A percentile compares a stretch with the other conserved stretches of the same genome.
These are phyloP conservation scores for Orchesella cincta DNA, from an alignment of 1,140 invertebrate genomes.

Conservation along the genomic window DNA sequence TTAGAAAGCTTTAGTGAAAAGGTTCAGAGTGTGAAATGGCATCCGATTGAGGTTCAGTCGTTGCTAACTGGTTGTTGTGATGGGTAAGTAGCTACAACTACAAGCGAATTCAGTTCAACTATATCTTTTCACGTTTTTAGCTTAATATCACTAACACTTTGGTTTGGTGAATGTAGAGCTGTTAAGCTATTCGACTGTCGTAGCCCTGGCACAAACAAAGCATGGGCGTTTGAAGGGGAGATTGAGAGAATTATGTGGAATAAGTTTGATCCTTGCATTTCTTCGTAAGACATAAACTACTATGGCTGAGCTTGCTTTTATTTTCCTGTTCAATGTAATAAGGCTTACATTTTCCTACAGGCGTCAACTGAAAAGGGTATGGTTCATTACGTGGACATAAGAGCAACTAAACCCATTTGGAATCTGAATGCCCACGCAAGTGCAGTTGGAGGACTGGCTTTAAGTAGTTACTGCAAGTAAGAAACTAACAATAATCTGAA, in stretches of 20 bases:
- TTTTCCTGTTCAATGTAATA: too few species aligned
- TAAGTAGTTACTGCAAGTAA: conserved; percentile 38
- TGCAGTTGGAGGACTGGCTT: conserved; percentile 69
- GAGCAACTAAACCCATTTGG: conserved; percentile 72
- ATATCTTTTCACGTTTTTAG: too few species aligned
- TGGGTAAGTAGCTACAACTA: conserved; percentile 59
- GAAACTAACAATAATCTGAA: too few species aligned
- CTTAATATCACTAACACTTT: too few species aligned
- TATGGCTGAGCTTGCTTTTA: too few species aligned
- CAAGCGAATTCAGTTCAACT: too few species aligned
- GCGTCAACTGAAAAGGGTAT: conserved; percentile 76
- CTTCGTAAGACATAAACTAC: conserved; percentile 62
- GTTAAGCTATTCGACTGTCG: conserved; percentile 80
- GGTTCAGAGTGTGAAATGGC: conserved; percentile 82
- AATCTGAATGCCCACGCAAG: conserved; percentile 74
- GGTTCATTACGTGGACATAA: conserved; percentile 76
- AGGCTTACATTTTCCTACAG: too few species aligned
- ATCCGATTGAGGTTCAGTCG: conserved; percentile 77
- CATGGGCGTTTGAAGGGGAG: conserved; percentile 75
- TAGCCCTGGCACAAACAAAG: conserved; percentile 63
- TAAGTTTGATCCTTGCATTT: conserved; percentile 69
- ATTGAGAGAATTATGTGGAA: conserved; percentile 89
- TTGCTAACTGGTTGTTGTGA: conserved; percentile 75
- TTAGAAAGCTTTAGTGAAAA: conserved; percentile 77
- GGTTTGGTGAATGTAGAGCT: conserved; percentile 52